phyloP scores from a whole-genome alignment of 2,888 invertebrate genomes.

The Drosophila mimetica region DNA sequence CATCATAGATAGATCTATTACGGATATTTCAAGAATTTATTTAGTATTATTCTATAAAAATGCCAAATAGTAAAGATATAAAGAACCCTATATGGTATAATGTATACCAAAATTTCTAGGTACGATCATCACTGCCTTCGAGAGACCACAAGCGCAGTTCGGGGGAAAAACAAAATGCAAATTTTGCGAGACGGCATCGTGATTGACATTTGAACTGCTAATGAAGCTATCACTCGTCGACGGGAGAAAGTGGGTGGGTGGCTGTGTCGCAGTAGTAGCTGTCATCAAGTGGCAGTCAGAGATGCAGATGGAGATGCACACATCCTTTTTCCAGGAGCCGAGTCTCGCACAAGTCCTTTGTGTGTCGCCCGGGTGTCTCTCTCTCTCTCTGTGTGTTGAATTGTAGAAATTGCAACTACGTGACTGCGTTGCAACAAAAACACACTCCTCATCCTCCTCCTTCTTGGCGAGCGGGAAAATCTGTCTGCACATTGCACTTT shows the following conservation, averaged over 20 bases:
- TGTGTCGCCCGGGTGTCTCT: conserved; percentile 3
- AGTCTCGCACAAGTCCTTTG: conserved; percentile 7
- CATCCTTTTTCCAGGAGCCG: conserved; percentile 1
- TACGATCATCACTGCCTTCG: neutral
- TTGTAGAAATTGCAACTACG: conserved; percentile 11
- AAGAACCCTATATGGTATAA: too few species aligned
- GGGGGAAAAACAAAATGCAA: conserved; percentile 47
- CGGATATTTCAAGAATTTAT: too few species aligned
- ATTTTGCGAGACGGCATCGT: conserved; percentile 48
- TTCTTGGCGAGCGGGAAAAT: conserved; percentile 6
- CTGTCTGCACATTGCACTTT: conserved; percentile 58
- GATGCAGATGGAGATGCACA: conserved; percentile 14
- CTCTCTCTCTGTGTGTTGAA: neutral
- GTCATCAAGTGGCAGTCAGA: conserved; percentile 36
- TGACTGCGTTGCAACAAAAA: conserved; percentile 16
- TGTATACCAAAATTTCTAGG: neutral
- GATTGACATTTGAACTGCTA: conserved; percentile 64
- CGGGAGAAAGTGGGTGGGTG: conserved; percentile 1
- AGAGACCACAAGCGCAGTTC: conserved; percentile 27
- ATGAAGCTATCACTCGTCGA: conserved; percentile 57
- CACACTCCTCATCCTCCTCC: conserved; percentile 1
- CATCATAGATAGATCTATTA: too few species aligned
- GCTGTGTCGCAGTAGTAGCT: conserved; percentile 11
- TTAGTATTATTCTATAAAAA: too few species aligned
- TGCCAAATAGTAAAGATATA: too few species aligned